These are phyloP conservation scores for Torymus tubicola DNA, from an alignment of 2,888 invertebrate species.

Conservation along the genomic window DNA sequence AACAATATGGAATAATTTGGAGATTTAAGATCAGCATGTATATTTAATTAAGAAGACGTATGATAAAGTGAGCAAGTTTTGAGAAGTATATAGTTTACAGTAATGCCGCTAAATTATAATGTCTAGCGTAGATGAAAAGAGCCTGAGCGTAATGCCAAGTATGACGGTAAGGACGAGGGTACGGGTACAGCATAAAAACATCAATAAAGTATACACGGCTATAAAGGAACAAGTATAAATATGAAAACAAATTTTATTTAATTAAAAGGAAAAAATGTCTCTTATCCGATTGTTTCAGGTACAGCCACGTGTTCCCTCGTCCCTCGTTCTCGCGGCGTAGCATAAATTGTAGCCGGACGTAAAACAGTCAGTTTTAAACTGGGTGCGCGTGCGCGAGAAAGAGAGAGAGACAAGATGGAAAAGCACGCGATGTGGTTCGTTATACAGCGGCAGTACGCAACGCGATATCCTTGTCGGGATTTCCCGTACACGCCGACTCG, in stretches of 20 bases:
- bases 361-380: constrained; percentile 44
- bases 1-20: too few species aligned
- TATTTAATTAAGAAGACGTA: too few species aligned
- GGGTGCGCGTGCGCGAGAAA: neutral
- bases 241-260: constrained; percentile 21
- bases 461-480: constrained; percentile 26
- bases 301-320: neutral
- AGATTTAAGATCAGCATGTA: too few species aligned
- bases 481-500: neutral
- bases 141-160: too few species aligned
- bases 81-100: too few species aligned
- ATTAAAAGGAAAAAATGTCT: constrained; percentile 33
- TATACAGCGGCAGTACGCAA: constrained; percentile 9
- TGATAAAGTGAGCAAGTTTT: too few species aligned
- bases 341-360: constrained; percentile 35
- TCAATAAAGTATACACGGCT: constrained; percentile 7
- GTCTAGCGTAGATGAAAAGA: too few species aligned
- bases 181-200: neutral
- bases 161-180: too few species aligned
- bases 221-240: constrained; percentile 2
- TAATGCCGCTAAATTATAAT: too few species aligned
- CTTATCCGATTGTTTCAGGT: constrained; percentile 33
- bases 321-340: neutral
- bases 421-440: constrained; percentile 46
- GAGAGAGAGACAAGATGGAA: constrained; percentile 16